Percentiles rank a stretch among this genome's conserved stretches.
phyloP scores from a whole-genome alignment of 2,888 invertebrate genomes.

The Apamea crenata region DNA sequence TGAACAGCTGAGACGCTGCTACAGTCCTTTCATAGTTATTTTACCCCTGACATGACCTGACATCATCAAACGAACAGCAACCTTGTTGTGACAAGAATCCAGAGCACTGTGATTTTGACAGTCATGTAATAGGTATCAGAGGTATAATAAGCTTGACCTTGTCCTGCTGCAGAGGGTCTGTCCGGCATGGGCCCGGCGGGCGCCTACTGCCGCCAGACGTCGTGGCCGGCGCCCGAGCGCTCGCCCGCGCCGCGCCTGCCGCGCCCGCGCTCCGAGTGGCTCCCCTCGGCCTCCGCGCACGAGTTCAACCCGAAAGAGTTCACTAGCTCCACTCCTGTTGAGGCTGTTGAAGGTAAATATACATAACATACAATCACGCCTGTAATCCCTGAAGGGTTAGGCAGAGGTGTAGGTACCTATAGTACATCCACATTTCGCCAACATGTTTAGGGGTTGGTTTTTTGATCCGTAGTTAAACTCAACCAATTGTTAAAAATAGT shows the following conservation, averaged over 20 bases:
- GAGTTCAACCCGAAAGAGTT: slow-evolving; percentile 57
- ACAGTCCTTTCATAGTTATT: background rate
- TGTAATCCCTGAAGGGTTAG: background rate
- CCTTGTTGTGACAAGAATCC: background rate
- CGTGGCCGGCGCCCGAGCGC: slow-evolving; percentile 81
- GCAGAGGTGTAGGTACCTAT: no score
- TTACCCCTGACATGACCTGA: background rate
- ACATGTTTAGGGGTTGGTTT: no score
- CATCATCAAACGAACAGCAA: background rate
- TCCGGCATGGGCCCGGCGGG: slow-evolving; percentile 78
- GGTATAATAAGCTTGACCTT: no score
- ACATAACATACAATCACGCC: no score
- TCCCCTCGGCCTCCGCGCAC: slow-evolving; percentile 39
- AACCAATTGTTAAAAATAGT: no score
- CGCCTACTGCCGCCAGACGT: slow-evolving; percentile 82
- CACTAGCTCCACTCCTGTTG: slow-evolving; percentile 63
- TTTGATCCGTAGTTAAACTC: no score
- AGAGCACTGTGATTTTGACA: background rate
- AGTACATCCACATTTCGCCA: background rate
- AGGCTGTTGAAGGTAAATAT: slow-evolving; percentile 67
- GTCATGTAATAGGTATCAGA: no score
- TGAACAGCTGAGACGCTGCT: no score
- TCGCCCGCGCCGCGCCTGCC: slow-evolving; percentile 76
- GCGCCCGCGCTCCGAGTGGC: slow-evolving; percentile 68
- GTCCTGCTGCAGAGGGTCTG: slow-evolving; percentile 51